Evolutionary conservation across 2,888 invertebrate species (phyloP), one percentile per base, ranked within the genome.

Genomic region (Loripinus fragilis): DNA sequence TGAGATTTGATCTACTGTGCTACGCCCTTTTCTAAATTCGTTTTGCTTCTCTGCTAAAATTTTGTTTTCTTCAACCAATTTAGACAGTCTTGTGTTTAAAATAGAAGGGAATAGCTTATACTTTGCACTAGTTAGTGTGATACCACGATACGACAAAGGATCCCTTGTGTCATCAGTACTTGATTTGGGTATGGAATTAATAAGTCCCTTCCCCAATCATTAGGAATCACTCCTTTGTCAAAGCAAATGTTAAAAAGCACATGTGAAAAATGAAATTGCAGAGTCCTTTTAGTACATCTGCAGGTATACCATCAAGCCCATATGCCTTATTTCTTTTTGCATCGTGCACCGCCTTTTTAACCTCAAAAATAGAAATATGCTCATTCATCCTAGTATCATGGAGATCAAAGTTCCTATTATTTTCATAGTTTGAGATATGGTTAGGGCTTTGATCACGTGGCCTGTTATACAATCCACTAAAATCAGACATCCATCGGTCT

Each of bases 221-320:
- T 25, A 15, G 81, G 81, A n/a, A 78, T 48, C 17, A 41, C 50
- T 2, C 75, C 72, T 7, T 41, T 70, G 5, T 41, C 17, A 65
- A 72, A 78, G 71, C 81, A 81, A 10, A 67, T 41, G 65, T 75
- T 81, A 42, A 75, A 78, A 17, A 81, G 25, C 20, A 25, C 17
- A 60, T 64, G 69, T 28, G n/a, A 78, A 50, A 65, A 72, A 64
- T 17, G 28, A 30, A 5, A 78, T n/a, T 15, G 76, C 23, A 17
- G 67, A 38, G 42, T 74, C 67, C 69, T 75, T 69, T 35, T 20
- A 80, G 60, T 5, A 76, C 70, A 10, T 76, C 72, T 41, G 35
- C 48, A 28, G 71, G 78, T 45, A 74, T 67, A 0, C 33, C 41
- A 60, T 78, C 74, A 41, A 73, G 8, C 17, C 72, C 75, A 72